Evolutionary conservation across 2,888 invertebrate genomes (phyloP).

Genomic region (Dendrolimus houi): DNA sequence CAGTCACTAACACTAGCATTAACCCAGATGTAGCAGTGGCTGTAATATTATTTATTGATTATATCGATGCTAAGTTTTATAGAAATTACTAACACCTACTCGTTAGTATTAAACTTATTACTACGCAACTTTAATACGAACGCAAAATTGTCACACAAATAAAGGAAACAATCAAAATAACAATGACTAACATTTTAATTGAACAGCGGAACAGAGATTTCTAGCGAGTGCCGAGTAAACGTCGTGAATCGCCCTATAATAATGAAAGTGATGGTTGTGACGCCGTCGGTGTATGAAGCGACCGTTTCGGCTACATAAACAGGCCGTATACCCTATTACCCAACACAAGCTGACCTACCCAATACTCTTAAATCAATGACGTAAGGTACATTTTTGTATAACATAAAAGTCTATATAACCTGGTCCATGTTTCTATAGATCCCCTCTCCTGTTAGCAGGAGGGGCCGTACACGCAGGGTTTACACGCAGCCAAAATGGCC

Average conservation of each 20-base stretch:
- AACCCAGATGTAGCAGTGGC: no score
- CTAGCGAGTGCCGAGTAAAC: slow-evolving; percentile 62
- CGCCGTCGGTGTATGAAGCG: slow-evolving; percentile 75
- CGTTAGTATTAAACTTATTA: no score
- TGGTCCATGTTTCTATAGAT: slow-evolving; percentile 35
- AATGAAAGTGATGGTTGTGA: slow-evolving; percentile 74
- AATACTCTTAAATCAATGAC: slow-evolving; percentile 15
- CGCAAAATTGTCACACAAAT: slow-evolving; percentile 9
- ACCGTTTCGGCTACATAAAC: slow-evolving; percentile 76
- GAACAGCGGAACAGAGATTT: slow-evolving; percentile 64
- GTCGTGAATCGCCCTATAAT: slow-evolving; percentile 76
- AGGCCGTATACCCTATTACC: slow-evolving; percentile 62
- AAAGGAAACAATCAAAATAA: slow-evolving; percentile 47
- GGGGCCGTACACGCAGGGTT: slow-evolving; percentile 51
- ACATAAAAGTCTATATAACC: slow-evolving; percentile 22
- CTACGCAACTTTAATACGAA: no score
- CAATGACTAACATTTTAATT: slow-evolving; percentile 63
- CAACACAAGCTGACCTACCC: slow-evolving; percentile 20
- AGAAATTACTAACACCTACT: no score
- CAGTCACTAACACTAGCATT: no score
- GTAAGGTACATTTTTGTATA: slow-evolving; percentile 27
- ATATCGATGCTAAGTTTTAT: no score
- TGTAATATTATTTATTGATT: no score
- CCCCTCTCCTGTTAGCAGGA: slow-evolving; percentile 51
- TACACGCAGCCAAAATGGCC: slow-evolving; percentile 68